Evolutionary conservation across 2,113 vertebrate species (phyloP).

Genomic region (Phalacrocorax pelagicus): DNA sequence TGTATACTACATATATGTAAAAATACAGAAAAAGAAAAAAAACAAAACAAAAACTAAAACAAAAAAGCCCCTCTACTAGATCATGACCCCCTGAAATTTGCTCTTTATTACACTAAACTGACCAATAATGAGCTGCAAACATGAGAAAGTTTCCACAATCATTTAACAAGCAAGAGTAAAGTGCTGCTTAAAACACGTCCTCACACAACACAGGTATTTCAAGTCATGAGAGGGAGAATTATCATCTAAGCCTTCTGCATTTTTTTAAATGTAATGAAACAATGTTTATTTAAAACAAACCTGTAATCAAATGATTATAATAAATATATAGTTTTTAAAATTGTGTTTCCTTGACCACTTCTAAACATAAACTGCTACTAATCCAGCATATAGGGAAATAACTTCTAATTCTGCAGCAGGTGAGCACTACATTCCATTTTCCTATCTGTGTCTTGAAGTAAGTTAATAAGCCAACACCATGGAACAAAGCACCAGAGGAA

Average conservation of each 20-base stretch:
- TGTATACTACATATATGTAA: too few relatives aligned
- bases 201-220: not conserved
- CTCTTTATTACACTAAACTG: not conserved
- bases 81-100: not conserved
- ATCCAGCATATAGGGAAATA: not conserved
- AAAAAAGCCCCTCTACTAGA: not conserved
- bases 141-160: not conserved
- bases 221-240: not conserved
- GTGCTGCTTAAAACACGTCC: not conserved
- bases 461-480: not conserved
- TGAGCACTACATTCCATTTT: not conserved
- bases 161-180: not conserved
- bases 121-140: not conserved
- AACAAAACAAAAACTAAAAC: too few relatives aligned
- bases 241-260: not conserved
- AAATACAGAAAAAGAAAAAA: not conserved
- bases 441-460: not conserved
- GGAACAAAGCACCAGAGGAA: not conserved
- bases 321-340: not conserved
- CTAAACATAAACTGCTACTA: not conserved
- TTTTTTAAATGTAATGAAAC: not conserved
- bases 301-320: not conserved
- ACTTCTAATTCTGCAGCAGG: not conserved
- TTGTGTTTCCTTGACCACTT: not conserved
- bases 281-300: not conserved